Evolutionary conservation across 1,140 invertebrate genomes (phyloP).

Genomic region (Aphelinus certus): DNA sequence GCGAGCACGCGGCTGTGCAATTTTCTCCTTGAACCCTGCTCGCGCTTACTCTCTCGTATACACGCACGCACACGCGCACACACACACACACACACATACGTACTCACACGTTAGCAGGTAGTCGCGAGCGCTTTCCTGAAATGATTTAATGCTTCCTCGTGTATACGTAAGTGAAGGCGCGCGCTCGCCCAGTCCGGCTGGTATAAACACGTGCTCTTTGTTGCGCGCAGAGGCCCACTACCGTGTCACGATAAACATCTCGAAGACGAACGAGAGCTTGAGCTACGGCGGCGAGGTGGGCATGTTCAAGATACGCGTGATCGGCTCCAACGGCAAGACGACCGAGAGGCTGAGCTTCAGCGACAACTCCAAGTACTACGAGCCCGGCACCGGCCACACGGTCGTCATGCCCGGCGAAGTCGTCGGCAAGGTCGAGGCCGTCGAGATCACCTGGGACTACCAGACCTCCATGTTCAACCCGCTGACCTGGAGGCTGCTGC

Average conservation of each 20-base stretch:
- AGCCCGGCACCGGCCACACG: conserved; percentile 77
- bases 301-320: conserved; percentile 73
- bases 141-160: conserved; percentile 1
- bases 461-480: conserved; percentile 82
- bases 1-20: background rate
- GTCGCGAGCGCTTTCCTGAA: conserved; percentile 5
- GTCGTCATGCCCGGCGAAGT: conserved; percentile 74
- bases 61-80: background rate
- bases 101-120: background rate
- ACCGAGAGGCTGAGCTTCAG: conserved; percentile 71
- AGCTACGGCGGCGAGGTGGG: conserved; percentile 82
- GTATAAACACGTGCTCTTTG: background rate
- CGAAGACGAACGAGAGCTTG: conserved; percentile 75
- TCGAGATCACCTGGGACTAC: conserved; percentile 81
- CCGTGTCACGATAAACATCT: conserved; percentile 76
- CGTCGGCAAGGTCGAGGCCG: conserved; percentile 71
- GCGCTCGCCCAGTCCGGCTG: background rate
- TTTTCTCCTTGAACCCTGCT: conserved; percentile 13
- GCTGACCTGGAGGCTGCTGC: conserved; percentile 81
- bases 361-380: conserved; percentile 68
- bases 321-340: conserved; percentile 70
- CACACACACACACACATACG: background rate
- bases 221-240: conserved; percentile 75
- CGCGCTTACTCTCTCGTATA: background rate
- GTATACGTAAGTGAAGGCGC: background rate